These are phyloP conservation scores for Podilymbus podiceps DNA, from an alignment of 2,113 vertebrate genomes.

Conservation along the genomic window DNA sequence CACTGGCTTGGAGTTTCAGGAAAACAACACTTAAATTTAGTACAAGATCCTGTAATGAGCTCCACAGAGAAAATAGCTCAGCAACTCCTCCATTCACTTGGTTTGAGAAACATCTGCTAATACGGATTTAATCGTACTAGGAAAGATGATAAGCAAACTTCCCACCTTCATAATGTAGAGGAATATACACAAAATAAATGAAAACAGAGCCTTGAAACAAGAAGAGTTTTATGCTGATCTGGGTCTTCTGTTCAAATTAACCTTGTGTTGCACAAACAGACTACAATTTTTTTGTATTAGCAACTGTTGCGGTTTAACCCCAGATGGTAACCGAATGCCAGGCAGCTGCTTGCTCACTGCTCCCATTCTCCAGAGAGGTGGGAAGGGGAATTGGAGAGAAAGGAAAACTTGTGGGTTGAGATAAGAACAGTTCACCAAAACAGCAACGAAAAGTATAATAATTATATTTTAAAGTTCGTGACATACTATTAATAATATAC, in stretches of 20 bases:
- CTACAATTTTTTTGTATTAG: not conserved
- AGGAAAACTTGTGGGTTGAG: no score
- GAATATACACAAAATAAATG: not conserved
- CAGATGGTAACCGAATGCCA: no score
- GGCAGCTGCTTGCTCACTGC: no score
- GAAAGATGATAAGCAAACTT: not conserved
- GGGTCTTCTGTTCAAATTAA: not conserved
- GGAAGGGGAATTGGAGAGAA: no score
- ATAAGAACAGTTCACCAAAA: no score
- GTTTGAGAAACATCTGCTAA: not conserved
- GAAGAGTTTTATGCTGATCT: not conserved
- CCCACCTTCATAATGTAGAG: not conserved
- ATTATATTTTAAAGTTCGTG: no score
- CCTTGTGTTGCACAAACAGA: not conserved
- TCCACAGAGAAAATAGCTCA: not conserved
- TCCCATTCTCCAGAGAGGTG: no score
- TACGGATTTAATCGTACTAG: fast-evolving
- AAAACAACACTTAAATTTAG: not conserved
- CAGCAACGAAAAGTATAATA: no score
- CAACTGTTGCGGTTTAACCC: no score
- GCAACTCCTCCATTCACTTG: not conserved
- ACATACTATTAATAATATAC: no score
- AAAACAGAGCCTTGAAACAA: not conserved
- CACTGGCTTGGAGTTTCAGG: not conserved
- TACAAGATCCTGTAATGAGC: not conserved